Base-by-base conservation (phyloP, 2,888 invertebrate species). In the Incurvaria masculella region DNA sequence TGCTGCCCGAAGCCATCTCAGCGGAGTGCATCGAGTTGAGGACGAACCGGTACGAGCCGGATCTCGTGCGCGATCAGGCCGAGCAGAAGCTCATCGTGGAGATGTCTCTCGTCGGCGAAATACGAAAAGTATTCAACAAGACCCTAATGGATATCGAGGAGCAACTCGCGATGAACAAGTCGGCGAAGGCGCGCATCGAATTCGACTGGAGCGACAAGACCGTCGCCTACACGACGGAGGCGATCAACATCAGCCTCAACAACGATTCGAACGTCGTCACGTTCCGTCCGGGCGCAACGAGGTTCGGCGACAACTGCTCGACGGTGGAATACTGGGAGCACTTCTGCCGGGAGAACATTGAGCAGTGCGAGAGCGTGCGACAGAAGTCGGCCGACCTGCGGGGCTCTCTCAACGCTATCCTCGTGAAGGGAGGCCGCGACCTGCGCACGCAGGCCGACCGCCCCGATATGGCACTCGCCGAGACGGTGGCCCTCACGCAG, bases 141-240 rank as follows among this genome's bases (percentile, higher is more conserved):
- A 86, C 85, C 1, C 65, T 88, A 4, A 72, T 81, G 33, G 83
- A 86, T 59, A 84, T 91, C 21, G 85, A 89, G 54, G 75, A 80
- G 33, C 90, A 91, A 66, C 72, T 89, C 61, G 62, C 82, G 21
- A 83, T 89, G 56, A 87, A 92, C 60, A 88, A 89, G 60, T 85
- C 89, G 16, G 87, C 89, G 0, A 94, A 95, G 63, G 84, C 88
- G 55, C 83, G 87, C 41, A 78, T 95, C 50, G 95, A 96, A 69
- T 88, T 85, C 60, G 94, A 95, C 64, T 95, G 94, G 93, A 93
- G 93, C 59, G 93, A 95, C 62, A 96, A 96, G 72, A 82, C 83
- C 49, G 85, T 90, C 62, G 84, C 93, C 0, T 87, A 89, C 59
- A 84, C 87, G 55, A 85, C 91, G 3, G 94, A 94, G 58, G 69